Base-by-base conservation (phyloP, 2,113 vertebrate genomes). In the Struthidea cinerea region DNA sequence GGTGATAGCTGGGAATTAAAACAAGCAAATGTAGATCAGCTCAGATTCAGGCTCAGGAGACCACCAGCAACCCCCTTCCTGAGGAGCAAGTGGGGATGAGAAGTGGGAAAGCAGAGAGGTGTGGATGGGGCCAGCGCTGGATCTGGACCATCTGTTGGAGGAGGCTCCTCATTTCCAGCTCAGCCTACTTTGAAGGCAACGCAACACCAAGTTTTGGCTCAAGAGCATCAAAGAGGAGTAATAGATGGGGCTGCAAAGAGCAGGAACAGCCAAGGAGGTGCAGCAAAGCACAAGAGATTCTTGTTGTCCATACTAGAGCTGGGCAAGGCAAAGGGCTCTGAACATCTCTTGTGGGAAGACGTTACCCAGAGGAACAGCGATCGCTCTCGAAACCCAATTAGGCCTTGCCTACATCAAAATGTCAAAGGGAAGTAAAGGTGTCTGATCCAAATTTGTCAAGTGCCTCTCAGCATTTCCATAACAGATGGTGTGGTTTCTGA, bases 321-420 rank as follows among this genome's bases (percentile, higher is more conserved):
- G 10, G 33, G 37, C 0, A 0, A 60, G 37, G 30, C 52, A 57
- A 59, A 27, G 39, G 21, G 5, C 37, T 55, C 20, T 63, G 39
- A 64, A 13, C 52, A 27, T 6, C 47, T 77, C 75, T 33, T 39
- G 16, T 2, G 1, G 35, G 63, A 86, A 76, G 47, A 41, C 1
- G 1, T 21, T 52, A 68, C 33, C 41, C 35, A 22, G 32, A 74
- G 79, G 49, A 94, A 65, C 0, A 0, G 28, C 0, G 0, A 53
- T 21, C 0, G 0, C 44, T 81, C 60, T 52, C 2, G 0, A 81
- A 93, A 70, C 50, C 39, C 89, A 70, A 53, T 93, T 60, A 95
- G 71, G 23, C n/a, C 79, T 85, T 78, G 77, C 44, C 84, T 63
- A 35, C 77, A 63, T 24, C 69, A 56, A 86, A 91, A 68, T 37